Evolutionary conservation across 2,888 invertebrate species (phyloP).

Genomic region (Latrodectus elegans): DNA sequence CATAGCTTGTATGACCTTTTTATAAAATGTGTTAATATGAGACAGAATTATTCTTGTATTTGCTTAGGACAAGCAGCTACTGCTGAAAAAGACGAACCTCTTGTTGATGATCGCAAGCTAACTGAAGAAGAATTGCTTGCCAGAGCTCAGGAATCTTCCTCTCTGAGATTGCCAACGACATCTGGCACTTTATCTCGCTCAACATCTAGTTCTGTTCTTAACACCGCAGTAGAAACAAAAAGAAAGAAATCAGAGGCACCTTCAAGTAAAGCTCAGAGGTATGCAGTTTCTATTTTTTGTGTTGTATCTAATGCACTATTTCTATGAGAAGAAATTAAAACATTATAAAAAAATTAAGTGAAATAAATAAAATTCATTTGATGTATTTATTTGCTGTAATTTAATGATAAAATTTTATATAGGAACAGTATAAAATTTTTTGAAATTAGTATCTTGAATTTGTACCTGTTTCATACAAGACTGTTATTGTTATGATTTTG

Average conservation of each 20-base stretch:
- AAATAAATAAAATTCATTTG: too few relatives aligned
- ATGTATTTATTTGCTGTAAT: too few relatives aligned
- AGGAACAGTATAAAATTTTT: not conserved
- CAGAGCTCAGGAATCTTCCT: conserved; percentile 71
- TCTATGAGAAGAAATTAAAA: not conserved
- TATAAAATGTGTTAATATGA: too few relatives aligned
- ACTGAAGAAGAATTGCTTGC: conserved; percentile 73
- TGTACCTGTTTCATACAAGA: not conserved
- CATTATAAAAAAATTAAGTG: too few relatives aligned
- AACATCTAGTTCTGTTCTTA: conserved; percentile 68
- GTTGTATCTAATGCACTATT: not conserved
- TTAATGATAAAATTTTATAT: too few relatives aligned
- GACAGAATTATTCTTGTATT: not conserved
- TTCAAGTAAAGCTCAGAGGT: conserved; percentile 46
- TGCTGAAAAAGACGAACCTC: conserved; percentile 58
- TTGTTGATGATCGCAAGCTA: conserved; percentile 71
- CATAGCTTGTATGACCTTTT: too few relatives aligned
- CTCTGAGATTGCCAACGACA: conserved; percentile 70
- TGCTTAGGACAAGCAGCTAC: not conserved
- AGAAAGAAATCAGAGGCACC: conserved; percentile 68
- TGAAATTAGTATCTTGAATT: not conserved
- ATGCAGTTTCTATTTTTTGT: not conserved
- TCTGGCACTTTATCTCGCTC: conserved; percentile 71
- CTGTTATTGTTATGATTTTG: not conserved
- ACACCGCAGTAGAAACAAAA: conserved; percentile 69